Base-by-base conservation (phyloP, 2,888 invertebrate genomes). In the Lithophane ornitopus region DNA sequence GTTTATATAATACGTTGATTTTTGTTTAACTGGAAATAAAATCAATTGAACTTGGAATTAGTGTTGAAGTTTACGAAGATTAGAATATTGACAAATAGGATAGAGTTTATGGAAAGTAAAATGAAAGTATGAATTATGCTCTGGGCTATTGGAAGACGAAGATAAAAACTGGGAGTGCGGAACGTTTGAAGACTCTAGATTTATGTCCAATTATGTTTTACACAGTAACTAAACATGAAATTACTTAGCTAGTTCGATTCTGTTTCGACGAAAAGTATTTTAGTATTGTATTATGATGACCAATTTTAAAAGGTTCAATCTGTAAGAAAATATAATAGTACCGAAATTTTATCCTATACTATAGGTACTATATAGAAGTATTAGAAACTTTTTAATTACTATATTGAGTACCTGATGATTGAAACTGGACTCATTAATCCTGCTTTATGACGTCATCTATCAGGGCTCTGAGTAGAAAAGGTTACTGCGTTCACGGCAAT, bases 391-490 rank as follows among this genome's bases (percentile, higher is more conserved):
- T 58, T 79, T 28, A 66, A 69, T 70, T 34, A 68, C n/a, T 2
- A 34, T 14, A 70, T 39, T 49, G 49, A 59, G 49, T 54, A 70
- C 28, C 9, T 26, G 39, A 28, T 72, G 74, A 81, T 71, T 68
- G 70, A 63, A 70, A 54, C 41, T 73, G 4, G 46, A 67, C 22
- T 28, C 34, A 61, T 80, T 56, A 67, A 63, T 59, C 41, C 14
- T 12, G 26, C 9, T 78, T 84, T 76, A 84, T 74, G 58, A 68
- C 49, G 54, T 65, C 68, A 75, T 82, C 28, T 76, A 65, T 77
- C 52, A 61, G 19, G 58, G 11, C 54, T 58, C 63, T 22, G 39
- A 22, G 65, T 61, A 34, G 62, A 69, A 73, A 62, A 73, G 56
- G 44, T 80, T 74, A 82, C 54, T 58, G 66, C 73, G 16, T 61